Evolutionary conservation across 2,888 invertebrate genomes (phyloP).

Genomic region (Meta bourneti): DNA sequence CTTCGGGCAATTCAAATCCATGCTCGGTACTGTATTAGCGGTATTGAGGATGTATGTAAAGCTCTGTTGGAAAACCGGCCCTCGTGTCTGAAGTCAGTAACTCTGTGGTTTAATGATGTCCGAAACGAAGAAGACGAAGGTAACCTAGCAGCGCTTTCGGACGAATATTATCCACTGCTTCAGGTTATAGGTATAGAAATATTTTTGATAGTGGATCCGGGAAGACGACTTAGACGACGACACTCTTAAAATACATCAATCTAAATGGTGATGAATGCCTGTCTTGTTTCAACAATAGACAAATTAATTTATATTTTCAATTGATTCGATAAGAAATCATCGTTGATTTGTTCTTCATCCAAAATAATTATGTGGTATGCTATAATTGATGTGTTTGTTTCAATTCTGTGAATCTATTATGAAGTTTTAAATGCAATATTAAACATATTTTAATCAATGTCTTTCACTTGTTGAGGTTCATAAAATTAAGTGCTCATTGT

Average conservation of each 20-base stretch:
- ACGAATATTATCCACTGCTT: constrained; percentile 9
- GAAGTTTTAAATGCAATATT: no score
- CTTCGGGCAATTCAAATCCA: neutral
- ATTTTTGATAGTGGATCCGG: constrained; percentile 4
- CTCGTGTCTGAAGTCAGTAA: neutral
- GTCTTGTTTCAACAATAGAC: no score
- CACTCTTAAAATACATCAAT: neutral
- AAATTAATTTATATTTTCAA: no score
- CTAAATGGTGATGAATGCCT: no score
- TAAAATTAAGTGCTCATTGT: no score
- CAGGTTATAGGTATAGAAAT: neutral
- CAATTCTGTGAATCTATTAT: no score
- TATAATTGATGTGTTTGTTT: no score
- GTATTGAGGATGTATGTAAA: constrained; percentile 1
- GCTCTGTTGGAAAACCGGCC: constrained; percentile 10
- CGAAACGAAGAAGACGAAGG: neutral
- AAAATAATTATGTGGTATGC: no score
- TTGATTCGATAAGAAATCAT: no score
- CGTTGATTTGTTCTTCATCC: no score
- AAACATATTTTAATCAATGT: no score
- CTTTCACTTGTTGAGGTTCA: no score
- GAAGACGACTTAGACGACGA: neutral
- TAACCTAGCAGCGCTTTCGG: neutral
- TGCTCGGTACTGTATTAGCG: neutral
- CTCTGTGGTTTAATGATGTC: neutral